Percentiles rank a stretch among this genome's conserved stretches.
Conservation (phyloP, 2,888 invertebrate species). For the Papilio gigon region DNA sequence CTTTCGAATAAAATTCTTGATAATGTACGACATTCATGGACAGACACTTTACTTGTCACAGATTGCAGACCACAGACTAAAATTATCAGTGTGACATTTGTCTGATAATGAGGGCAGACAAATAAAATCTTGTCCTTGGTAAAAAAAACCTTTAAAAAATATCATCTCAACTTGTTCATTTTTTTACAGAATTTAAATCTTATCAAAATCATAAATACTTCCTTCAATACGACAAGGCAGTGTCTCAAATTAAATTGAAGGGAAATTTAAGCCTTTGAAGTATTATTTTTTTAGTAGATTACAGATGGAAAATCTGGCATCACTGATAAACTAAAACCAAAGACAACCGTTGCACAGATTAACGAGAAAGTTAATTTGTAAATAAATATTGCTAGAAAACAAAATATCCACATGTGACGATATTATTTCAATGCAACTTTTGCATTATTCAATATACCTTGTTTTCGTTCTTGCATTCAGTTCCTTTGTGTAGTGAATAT, state of each 20-base stretch:
- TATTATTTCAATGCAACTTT: conserved; percentile 7
- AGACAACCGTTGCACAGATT: conserved; percentile 5
- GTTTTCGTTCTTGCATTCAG: neutral
- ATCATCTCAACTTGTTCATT: too few species aligned
- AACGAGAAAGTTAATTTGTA: neutral
- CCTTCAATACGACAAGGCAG: too few species aligned
- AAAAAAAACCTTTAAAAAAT: neutral
- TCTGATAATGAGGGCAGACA: conserved; percentile 16
- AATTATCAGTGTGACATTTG: conserved; percentile 29
- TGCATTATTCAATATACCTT: neutral
- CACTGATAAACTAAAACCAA: neutral
- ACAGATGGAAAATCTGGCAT: neutral
- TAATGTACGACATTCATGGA: conserved; percentile 25
- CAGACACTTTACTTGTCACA: conserved; percentile 17
- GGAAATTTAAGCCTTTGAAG: too few species aligned
- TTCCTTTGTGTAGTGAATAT: conserved; percentile 8
- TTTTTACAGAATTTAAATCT: too few species aligned
- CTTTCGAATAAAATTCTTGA: conserved; percentile 33
- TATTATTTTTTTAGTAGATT: neutral
- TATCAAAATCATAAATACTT: too few species aligned
- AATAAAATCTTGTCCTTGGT: neutral
- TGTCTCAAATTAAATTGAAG: too few species aligned
- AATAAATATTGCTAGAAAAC: conserved; percentile 18
- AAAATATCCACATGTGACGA: neutral
- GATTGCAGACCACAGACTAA: conserved; percentile 13